Conservation (phyloP, 2,797 vertebrate genomes). For the Sciurus vulgaris region DNA sequence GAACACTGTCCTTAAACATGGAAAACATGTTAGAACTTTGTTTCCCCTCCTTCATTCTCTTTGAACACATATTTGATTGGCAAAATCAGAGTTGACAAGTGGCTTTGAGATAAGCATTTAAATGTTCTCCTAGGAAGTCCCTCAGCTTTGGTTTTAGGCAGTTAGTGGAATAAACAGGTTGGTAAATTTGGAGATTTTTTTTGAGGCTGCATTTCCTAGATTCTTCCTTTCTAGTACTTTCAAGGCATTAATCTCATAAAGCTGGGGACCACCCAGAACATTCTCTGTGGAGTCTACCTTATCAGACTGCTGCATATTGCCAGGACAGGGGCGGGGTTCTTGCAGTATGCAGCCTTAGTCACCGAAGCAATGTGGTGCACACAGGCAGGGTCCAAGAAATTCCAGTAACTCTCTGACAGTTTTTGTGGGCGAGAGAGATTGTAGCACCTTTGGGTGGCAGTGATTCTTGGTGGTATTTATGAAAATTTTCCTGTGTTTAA, state of each 20-base stretch:
- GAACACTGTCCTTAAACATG: background rate
- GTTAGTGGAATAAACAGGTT: background rate
- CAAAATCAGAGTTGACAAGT: conserved; percentile 57
- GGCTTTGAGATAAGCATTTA: conserved; percentile 63
- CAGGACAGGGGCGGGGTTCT: conserved; percentile 13
- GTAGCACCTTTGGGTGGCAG: accelerated
- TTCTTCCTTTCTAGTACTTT: conserved; percentile 34
- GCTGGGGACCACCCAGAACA: conserved; percentile 41
- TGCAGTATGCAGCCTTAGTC: conserved; percentile 20
- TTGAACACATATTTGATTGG: background rate
- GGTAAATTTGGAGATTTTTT: background rate
- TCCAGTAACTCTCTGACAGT: background rate
- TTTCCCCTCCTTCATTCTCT: background rate
- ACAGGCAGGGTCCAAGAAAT: background rate
- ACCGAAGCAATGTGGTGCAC: background rate
- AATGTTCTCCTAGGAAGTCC: background rate
- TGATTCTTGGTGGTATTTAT: background rate
- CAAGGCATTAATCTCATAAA: background rate
- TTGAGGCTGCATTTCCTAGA: conserved; percentile 14
- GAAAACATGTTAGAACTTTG: background rate
- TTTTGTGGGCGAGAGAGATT: background rate
- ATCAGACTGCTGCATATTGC: conserved; percentile 74
- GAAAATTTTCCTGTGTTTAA: background rate
- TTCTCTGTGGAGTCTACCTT: conserved; percentile 64
- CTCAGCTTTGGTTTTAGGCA: background rate